phyloP scores from a whole-genome alignment of 2,888 invertebrate species.

The Therioaphis trifolii region DNA sequence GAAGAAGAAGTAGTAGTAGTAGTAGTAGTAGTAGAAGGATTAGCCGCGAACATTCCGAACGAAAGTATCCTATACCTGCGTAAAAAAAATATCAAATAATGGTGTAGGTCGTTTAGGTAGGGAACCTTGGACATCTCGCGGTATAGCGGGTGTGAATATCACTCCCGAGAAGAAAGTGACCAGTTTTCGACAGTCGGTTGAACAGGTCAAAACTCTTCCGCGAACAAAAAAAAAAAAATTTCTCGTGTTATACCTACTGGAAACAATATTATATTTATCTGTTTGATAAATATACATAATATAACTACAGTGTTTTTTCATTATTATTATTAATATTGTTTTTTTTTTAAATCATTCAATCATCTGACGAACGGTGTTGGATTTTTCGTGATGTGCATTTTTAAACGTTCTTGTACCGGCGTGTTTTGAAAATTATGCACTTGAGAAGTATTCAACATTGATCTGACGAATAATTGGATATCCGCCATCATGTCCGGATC shows the following conservation, averaged over 20 bases:
- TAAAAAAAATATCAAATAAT: conserved; percentile 49
- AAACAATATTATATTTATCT: neutral
- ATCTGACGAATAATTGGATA: neutral
- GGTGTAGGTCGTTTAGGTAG: conserved; percentile 59
- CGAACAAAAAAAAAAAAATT: conserved; percentile 8
- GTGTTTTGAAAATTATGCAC: conserved; percentile 18
- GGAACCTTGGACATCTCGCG: conserved; percentile 50
- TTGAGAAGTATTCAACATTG: neutral
- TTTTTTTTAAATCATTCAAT: neutral
- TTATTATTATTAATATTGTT: neutral
- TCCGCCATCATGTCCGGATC: neutral
- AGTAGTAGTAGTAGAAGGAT: no score
- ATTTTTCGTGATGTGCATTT: neutral
- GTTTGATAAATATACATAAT: conserved; percentile 6
- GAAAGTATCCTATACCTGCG: conserved; percentile 49
- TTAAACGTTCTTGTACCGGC: neutral
- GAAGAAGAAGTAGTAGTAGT: no score
- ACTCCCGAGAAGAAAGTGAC: conserved; percentile 61
- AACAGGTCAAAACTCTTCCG: conserved; percentile 60
- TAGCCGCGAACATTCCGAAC: conserved; percentile 49
- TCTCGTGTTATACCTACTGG: neutral
- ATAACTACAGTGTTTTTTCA: neutral
- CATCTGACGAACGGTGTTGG: neutral
- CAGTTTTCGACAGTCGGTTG: conserved; percentile 62
- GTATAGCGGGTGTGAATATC: conserved; percentile 61